These are phyloP conservation scores for Ptilodon capucinus DNA, from an alignment of 2,888 invertebrate genomes.

Conservation along the genomic window DNA sequence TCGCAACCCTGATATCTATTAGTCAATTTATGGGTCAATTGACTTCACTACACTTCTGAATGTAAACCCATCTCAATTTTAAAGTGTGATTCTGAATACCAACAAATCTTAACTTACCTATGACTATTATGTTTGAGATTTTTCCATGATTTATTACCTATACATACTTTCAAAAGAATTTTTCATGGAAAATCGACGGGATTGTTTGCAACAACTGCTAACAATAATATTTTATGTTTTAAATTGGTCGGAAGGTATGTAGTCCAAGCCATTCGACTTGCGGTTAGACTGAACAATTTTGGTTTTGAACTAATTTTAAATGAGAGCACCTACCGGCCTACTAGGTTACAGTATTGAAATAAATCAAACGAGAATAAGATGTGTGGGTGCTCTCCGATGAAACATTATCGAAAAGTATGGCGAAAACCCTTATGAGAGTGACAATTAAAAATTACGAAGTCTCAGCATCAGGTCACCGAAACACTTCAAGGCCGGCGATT, in stretches of 20 bases:
- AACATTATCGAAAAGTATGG: neutral
- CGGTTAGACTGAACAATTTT: too few relatives aligned
- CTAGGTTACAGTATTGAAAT: too few relatives aligned
- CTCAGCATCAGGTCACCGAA: neutral
- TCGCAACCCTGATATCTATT: conserved; percentile 9
- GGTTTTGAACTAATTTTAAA: neutral
- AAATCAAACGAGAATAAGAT: too few relatives aligned
- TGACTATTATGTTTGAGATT: too few relatives aligned
- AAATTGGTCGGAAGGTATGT: too few relatives aligned
- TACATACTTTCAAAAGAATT: neutral
- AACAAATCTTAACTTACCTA: too few relatives aligned
- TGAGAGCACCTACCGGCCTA: too few relatives aligned
- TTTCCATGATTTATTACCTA: neutral
- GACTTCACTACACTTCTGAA: conserved; percentile 4
- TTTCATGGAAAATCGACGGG: too few relatives aligned
- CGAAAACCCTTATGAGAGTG: neutral
- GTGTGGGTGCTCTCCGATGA: neutral
- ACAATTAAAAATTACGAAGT: neutral
- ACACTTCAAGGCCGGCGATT: conserved; percentile 16
- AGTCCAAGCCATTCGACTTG: too few relatives aligned
- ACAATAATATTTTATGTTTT: too few relatives aligned
- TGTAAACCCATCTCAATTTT: neutral
- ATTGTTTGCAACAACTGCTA: too few relatives aligned
- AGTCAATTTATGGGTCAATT: conserved; percentile 22
- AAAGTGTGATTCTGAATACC: neutral